Evolutionary conservation across 1,140 invertebrate genomes (phyloP).

Genomic region (Brachystomella parvula): DNA sequence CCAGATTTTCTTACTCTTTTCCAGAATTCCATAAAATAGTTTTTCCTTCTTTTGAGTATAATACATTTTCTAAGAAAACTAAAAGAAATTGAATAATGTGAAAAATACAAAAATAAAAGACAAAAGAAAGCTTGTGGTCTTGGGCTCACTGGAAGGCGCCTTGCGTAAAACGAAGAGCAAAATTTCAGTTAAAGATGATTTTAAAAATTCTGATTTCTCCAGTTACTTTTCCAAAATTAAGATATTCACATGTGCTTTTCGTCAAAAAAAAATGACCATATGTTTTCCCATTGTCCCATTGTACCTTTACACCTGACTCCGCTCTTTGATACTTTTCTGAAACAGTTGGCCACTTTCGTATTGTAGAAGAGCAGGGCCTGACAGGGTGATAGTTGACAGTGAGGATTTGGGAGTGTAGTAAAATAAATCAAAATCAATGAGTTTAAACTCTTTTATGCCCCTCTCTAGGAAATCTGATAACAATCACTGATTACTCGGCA

Average conservation of each 20-base stretch:
- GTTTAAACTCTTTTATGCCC: constrained; percentile 28
- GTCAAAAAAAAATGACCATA: no score
- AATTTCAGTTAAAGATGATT: no score
- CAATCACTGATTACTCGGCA: constrained; percentile 21
- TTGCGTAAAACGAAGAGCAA: no score
- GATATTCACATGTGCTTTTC: no score
- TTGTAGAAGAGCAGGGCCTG: not conserved
- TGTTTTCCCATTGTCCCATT: not conserved
- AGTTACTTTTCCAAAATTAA: no score
- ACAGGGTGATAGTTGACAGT: not conserved
- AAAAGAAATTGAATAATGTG: no score
- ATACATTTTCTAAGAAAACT: no score
- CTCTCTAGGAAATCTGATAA: constrained; percentile 23
- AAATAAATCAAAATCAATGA: constrained; percentile 23
- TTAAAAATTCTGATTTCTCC: no score
- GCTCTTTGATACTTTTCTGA: no score
- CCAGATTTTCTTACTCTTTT: constrained; percentile 17
- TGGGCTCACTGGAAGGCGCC: no score
- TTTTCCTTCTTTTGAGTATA: no score
- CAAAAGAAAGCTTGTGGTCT: constrained; percentile 12
- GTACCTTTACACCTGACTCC: not conserved
- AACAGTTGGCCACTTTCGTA: no score
- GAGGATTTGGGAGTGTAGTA: not conserved
- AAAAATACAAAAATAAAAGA: constrained; percentile 14
- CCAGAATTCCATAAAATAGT: constrained; percentile 25